Base-by-base conservation (phyloP, 1,140 invertebrate genomes). In the Rhyzopertha dominica region DNA sequence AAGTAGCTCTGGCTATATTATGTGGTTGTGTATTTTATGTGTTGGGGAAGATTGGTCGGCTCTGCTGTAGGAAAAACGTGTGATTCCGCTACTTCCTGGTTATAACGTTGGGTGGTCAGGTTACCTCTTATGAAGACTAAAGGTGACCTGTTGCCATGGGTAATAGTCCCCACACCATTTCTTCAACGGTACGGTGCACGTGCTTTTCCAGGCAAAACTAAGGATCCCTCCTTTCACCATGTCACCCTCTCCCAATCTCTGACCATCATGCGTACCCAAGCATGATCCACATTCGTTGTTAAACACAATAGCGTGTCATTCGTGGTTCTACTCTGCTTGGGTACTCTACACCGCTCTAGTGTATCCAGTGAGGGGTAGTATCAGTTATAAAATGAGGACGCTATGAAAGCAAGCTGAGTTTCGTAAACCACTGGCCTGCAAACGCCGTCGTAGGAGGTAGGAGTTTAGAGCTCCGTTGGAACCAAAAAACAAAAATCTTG, bases 191-290 rank as follows among this genome's bases (percentile, higher is more conserved):
- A n/a, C 19, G 24, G 23, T 44, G 23, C n/a, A 43, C 40, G 43
- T 23, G 39, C 13, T 29, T 28, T 45, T 44, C 23, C 17, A 49
- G 20, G 14, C 16, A 42, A 42, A 47, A 51, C 13, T 35, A 18
- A 16, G 24, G 20, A 39, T 38, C 22, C 24, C 26, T 5, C 14
- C 53, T 34, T 46, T 54, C 38, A 19, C 43, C 47, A 26, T 29
- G 30, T 16, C 51, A 37, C 19, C 44, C 36, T 42, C 46, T 59
- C 31, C 53, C 56, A 10, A 46, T 49, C 28, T 16, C n/a, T 56
- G 47, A 19, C 43, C 41, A 38, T 54, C 47, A 22, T 47, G 18
- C 4, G 45, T 18, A 18, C 29, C n/a, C n/a, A n/a, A n/a, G n/a
- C n/a, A n/a, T n/a, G n/a, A n/a, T n/a, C n/a, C n/a, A n/a, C n/a